Evolutionary conservation across 2,797 vertebrate species (phyloP).

Genomic region (Brachyrhaphis roseni): DNA sequence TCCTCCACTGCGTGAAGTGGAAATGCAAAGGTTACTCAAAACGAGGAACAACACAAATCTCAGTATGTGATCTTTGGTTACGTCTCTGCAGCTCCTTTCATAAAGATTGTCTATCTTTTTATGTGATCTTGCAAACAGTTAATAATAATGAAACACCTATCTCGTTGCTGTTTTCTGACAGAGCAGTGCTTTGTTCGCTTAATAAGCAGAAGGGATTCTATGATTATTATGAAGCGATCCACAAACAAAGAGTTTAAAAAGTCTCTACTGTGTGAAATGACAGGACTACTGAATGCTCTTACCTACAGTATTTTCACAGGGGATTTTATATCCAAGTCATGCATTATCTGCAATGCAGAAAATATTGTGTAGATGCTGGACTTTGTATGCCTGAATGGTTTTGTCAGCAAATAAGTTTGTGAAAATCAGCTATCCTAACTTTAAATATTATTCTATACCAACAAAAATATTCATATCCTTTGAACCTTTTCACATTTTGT

Average conservation of each 20-base stretch:
- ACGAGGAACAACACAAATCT: background rate
- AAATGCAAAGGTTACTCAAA: slow-evolving; percentile 15
- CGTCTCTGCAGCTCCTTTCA: slow-evolving; percentile 8
- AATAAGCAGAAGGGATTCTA: background rate
- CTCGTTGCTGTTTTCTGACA: background rate
- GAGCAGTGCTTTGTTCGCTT: background rate
- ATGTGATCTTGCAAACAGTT: background rate
- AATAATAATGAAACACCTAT: background rate
- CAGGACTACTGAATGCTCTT: too few species aligned
- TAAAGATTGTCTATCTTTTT: background rate
- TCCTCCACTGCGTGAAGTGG: background rate
- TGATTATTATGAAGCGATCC: background rate
- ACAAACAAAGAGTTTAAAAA: background rate
- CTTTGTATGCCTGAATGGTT: background rate
- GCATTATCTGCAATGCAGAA: background rate
- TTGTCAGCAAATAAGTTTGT: background rate
- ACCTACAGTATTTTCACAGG: background rate
- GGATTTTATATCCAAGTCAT: background rate
- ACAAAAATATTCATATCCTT: background rate
- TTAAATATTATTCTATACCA: background rate
- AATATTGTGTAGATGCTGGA: background rate
- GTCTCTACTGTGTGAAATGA: background rate
- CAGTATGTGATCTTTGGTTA: background rate
- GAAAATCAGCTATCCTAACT: background rate
- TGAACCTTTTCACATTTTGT: background rate